Percentiles rank a stretch among this genome's conserved stretches.
phyloP scores from a whole-genome alignment of 1,140 invertebrate species.

The Cotesia glomerata region DNA sequence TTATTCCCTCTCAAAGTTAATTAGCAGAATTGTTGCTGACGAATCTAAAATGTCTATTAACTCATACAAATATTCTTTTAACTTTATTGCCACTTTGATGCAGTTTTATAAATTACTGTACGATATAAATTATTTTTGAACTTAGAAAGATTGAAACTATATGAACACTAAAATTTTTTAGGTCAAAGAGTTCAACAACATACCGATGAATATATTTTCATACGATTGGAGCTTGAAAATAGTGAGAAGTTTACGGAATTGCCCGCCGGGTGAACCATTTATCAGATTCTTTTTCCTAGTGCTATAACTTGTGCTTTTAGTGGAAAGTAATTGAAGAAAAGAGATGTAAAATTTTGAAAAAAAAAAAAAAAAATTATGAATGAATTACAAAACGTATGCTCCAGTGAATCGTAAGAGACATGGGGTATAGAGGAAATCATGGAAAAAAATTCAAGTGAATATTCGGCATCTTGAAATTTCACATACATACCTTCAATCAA shows the following conservation, averaged over 20 bases:
- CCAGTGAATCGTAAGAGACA: slow-evolving; percentile 10
- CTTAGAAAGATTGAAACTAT: too few relatives aligned
- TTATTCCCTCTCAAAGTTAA: neutral
- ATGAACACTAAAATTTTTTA: too few relatives aligned
- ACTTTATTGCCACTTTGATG: neutral
- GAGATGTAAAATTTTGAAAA: neutral
- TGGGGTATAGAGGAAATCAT: neutral
- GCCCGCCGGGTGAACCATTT: too few relatives aligned
- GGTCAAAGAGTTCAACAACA: too few relatives aligned
- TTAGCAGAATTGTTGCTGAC: neutral
- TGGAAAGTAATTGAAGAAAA: neutral
- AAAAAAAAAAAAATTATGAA: neutral
- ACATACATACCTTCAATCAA: neutral
- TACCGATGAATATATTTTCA: too few relatives aligned
- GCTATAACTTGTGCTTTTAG: neutral
- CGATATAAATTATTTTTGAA: too few relatives aligned
- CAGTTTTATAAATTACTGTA: too few relatives aligned
- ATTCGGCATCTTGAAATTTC: neutral
- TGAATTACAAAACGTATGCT: neutral
- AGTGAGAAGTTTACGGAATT: too few relatives aligned
- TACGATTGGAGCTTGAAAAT: too few relatives aligned
- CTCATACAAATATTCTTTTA: neutral
- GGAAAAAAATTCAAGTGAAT: slow-evolving; percentile 4
- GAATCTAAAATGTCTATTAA: neutral
- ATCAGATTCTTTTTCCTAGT: neutral